A percentile compares a stretch with the other conserved stretches of the same genome.
These are phyloP conservation scores for Spodoptera frugiperda DNA, from an alignment of 1,140 invertebrate species.

Conservation along the genomic window DNA sequence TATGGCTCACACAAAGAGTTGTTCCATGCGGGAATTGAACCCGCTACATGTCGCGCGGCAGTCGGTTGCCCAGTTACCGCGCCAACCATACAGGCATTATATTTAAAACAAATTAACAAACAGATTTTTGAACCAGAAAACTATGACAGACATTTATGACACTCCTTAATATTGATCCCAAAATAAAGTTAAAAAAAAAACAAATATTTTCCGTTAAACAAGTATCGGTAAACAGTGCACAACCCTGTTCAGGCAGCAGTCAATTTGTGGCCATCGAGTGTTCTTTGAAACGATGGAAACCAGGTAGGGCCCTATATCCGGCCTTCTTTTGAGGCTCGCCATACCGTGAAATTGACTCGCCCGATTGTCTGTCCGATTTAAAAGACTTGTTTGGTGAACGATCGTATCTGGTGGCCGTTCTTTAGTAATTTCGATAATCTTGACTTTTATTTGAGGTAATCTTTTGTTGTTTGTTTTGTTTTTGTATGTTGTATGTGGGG, in stretches of 20 bases:
- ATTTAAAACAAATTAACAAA: too few species aligned
- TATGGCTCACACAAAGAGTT: too few species aligned
- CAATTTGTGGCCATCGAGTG: constrained; percentile 60
- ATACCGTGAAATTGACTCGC: constrained; percentile 71
- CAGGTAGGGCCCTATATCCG: constrained; percentile 60
- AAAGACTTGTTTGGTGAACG: constrained; percentile 65
- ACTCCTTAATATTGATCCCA: neutral
- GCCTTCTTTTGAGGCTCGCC: constrained; percentile 61
- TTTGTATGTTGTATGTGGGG: neutral
- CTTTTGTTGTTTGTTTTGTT: neutral
- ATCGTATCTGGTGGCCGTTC: neutral
- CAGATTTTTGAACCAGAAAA: too few species aligned
- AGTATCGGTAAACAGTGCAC: constrained; percentile 18
- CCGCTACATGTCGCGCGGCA: too few species aligned
- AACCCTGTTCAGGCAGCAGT: constrained; percentile 50
- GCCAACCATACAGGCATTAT: too few species aligned
- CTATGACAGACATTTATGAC: too few species aligned
- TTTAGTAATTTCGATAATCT: constrained; percentile 43
- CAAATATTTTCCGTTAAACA: constrained; percentile 11
- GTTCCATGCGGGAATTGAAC: too few species aligned
- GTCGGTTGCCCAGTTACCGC: too few species aligned
- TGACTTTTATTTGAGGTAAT: constrained; percentile 40
- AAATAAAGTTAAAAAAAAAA: neutral
- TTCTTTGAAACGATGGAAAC: constrained; percentile 60
- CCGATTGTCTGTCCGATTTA: constrained; percentile 68